A percentile compares a stretch with the other conserved stretches of the same genome.
Conservation (phyloP, 2,797 vertebrate genomes). For the Enoplosus armatus region DNA sequence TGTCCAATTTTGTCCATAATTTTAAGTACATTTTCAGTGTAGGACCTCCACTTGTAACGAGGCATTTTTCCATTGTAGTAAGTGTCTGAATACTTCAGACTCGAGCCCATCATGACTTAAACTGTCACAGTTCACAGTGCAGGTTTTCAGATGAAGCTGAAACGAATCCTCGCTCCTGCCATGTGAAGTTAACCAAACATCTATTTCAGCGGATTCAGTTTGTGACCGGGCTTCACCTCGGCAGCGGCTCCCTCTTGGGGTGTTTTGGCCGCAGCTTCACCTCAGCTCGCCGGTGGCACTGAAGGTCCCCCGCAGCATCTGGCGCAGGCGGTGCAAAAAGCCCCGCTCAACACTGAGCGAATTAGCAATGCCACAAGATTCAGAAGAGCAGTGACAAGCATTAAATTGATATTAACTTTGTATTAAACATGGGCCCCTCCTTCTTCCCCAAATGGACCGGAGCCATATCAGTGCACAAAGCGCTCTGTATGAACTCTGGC, state of each 20-base stretch:
- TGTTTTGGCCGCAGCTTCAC: constrained; percentile 79
- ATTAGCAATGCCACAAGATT: constrained; percentile 83
- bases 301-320: constrained; percentile 75
- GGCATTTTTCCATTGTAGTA: too few relatives aligned
- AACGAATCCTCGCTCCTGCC: constrained; percentile 59
- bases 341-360: constrained; percentile 74
- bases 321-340: constrained; percentile 63
- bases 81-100: background rate
- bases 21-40: background rate
- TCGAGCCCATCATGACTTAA: background rate
- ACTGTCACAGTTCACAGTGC: constrained; percentile 30
- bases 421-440: constrained; percentile 88
- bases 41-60: background rate
- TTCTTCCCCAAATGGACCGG: constrained; percentile 71
- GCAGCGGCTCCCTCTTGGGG: constrained; percentile 68
- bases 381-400: constrained; percentile 87
- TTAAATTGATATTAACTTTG: constrained; percentile 92
- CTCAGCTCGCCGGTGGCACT: constrained; percentile 60
- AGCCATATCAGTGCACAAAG: constrained; percentile 83
- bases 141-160: constrained; percentile 22
- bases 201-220: constrained; percentile 66
- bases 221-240: constrained; percentile 57
- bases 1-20: background rate
- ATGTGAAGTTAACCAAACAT: constrained; percentile 75
- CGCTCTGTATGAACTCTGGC: constrained; percentile 81